phyloP scores from a whole-genome alignment of 2,888 invertebrate genomes.

The Automeris io region DNA sequence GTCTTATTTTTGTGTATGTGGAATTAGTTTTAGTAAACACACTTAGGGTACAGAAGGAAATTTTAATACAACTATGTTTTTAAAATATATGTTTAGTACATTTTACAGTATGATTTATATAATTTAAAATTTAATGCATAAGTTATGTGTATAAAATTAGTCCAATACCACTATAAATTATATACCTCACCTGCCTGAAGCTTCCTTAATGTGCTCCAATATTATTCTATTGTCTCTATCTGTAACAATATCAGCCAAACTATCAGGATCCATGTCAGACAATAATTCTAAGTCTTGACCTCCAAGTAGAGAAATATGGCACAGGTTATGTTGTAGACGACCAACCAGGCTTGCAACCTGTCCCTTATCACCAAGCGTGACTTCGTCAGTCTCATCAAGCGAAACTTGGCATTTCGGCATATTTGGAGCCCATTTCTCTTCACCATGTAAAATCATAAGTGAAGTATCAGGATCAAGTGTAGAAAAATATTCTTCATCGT shows the following conservation, averaged over 20 bases:
- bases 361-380: constrained; percentile 66
- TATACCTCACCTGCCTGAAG: constrained; percentile 81
- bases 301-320: constrained; percentile 89
- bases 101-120: no score
- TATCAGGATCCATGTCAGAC: constrained; percentile 94
- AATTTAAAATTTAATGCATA: no score
- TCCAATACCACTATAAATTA: no score
- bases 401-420: constrained; percentile 79
- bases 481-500: constrained; percentile 96
- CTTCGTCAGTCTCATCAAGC: constrained; percentile 78
- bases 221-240: constrained; percentile 85
- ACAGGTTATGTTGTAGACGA: constrained; percentile 86
- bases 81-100: no score
- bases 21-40: no score
- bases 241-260: constrained; percentile 87
- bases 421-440: constrained; percentile 85
- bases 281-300: constrained; percentile 90
- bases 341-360: constrained; percentile 86
- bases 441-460: constrained; percentile 86
- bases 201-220: constrained; percentile 88
- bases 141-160: no score
- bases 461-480: constrained; percentile 92
- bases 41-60: no score
- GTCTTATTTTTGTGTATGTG: no score
- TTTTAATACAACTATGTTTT: no score